Percentiles rank a stretch among this genome's conserved stretches.
Evolutionary conservation across 2,113 vertebrate species (phyloP).

Genomic region (Fulmarus glacialis): DNA sequence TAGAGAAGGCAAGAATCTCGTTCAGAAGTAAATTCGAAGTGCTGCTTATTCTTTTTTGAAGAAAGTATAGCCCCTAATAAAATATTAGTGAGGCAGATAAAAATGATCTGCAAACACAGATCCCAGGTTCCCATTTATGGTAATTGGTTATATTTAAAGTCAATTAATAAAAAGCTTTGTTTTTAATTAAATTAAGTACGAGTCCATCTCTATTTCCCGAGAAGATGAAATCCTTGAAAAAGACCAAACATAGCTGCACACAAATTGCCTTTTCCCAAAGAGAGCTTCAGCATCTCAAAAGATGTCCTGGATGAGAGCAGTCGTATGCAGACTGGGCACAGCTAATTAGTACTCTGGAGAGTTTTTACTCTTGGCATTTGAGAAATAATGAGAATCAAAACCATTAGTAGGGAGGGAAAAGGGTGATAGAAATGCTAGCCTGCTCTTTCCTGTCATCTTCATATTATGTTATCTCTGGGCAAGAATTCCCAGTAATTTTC

Average conservation of each 20-base stretch:
- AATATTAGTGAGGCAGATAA: not conserved
- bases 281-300: conserved; percentile 51
- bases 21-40: conserved; percentile 8
- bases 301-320: conserved; percentile 37
- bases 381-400: conserved; percentile 72
- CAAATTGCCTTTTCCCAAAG: conserved; percentile 77
- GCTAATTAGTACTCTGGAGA: conserved; percentile 70
- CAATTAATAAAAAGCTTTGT: conserved; percentile 49
- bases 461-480: conserved; percentile 42
- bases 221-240: conserved; percentile 55
- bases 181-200: conserved; percentile 64
- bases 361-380: conserved; percentile 55
- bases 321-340: conserved; percentile 19
- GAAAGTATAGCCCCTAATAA: not conserved
- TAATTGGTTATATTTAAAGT: conserved; percentile 20
- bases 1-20: not conserved
- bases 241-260: conserved; percentile 56
- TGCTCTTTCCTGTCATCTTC: conserved; percentile 25
- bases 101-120: not conserved
- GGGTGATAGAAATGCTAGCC: not conserved
- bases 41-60: not conserved
- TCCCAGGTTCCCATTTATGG: conserved; percentile 17
- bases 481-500: conserved; percentile 24
- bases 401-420: conserved; percentile 39
- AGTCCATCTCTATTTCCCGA: conserved; percentile 11